Base-by-base conservation (phyloP, 2,113 vertebrate genomes). In the Cottus gobio region DNA sequence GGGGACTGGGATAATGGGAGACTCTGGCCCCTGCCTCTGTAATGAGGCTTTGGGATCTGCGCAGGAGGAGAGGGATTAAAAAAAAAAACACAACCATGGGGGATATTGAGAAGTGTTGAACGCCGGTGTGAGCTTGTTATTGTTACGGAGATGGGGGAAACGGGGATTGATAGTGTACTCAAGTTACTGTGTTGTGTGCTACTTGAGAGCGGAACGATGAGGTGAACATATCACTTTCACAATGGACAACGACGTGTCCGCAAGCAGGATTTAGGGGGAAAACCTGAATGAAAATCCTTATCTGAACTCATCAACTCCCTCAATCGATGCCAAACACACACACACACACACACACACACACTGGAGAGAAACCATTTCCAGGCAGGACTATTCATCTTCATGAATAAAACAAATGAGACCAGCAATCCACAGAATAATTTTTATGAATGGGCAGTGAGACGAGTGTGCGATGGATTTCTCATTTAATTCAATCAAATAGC, bases 1-100 rank as follows among this genome's bases (percentile, higher is more conserved):
- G 82, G 64, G 78, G 90, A 91, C 87, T 86, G 36, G 85, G 86
- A 92, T 91, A 91, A 92, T 91, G 72, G 87, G 69, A 77, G 75
- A 87, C 74, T 92, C 83, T 89, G 87, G 86, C 87, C 87, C 70
- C 77, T 84, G 72, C 66, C 70, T 87, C 81, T 67, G 24, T 78
- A 80, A 83, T 77, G 87, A 92, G 85, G 73, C 84, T 89, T 84
- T 83, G 84, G 84, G 89, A 90, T 91, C 78, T 84, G 75, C 65
- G 65, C 83, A 72, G 76, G 54, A 67, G 72, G 79, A 73, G 71
- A 60, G 5, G 30, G 60, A 42, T 63, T 26, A 84, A 86, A 83
- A 84, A 75, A 75, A 86, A 88, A 74, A 75, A 18, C 65, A 84
- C 77, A 81, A 79, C 36, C 39, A 78, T 64, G 48, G 57, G 57